Conservation (phyloP, 2,113 vertebrate species). For the Eonycteris spelaea region DNA sequence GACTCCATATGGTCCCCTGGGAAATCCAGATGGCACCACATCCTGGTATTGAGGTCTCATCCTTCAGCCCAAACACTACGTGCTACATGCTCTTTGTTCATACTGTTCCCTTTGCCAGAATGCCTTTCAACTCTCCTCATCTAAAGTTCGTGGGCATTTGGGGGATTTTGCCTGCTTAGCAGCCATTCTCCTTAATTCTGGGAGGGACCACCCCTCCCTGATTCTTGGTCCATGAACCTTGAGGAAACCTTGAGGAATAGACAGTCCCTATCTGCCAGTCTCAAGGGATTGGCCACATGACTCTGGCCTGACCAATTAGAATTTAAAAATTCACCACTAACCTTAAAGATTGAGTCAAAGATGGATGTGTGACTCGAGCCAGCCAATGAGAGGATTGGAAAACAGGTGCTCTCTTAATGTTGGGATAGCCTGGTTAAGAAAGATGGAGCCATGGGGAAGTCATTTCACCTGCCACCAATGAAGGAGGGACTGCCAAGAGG, state of each 20-base stretch:
- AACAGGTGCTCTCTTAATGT: not conserved
- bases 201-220: not conserved
- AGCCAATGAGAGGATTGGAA: not conserved
- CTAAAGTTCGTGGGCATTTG: not conserved
- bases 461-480: not conserved
- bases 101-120: not conserved
- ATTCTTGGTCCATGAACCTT: not conserved
- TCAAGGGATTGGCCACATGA: not conserved
- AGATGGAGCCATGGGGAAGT: not conserved
- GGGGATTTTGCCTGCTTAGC: not conserved
- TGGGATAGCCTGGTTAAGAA: not conserved
- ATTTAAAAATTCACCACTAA: not conserved
- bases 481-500: not conserved
- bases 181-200: not conserved
- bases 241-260: not conserved
- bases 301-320: not conserved
- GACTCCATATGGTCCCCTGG: not conserved
- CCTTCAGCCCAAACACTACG: not conserved
- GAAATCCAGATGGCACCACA: not conserved
- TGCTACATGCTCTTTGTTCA: rapidly evolving
- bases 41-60: not conserved
- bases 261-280: not conserved
- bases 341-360: not conserved
- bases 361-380: not conserved
- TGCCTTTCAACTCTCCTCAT: not conserved